Evolutionary conservation across 2,888 invertebrate species (phyloP).

Genomic region (Alsophila aescularia): DNA sequence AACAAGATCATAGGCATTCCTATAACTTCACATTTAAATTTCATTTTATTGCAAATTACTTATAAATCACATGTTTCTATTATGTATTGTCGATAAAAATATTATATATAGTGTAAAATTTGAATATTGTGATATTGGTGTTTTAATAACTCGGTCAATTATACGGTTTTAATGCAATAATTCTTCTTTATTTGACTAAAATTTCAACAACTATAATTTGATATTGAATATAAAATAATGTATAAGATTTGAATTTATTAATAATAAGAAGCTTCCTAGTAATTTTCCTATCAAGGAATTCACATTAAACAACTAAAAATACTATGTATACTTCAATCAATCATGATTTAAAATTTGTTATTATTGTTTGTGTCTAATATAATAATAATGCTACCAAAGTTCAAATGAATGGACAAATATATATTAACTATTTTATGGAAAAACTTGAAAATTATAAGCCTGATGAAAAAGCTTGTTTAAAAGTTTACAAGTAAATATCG

Average conservation of each 20-base stretch:
- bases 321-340: neutral
- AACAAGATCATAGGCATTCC: constrained; percentile 17
- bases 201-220: constrained; percentile 25
- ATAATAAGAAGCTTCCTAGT: constrained; percentile 2
- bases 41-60: constrained; percentile 22
- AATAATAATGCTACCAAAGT: too few species aligned
- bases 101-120: constrained; percentile 22
- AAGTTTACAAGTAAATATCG: too few species aligned
- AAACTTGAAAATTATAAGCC: too few species aligned
- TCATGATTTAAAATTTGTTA: too few species aligned
- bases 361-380: too few species aligned
- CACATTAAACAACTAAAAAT: constrained; percentile 12
- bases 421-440: too few species aligned
- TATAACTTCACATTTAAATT: constrained; percentile 23
- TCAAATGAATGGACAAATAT: too few species aligned
- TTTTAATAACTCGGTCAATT: constrained; percentile 19
- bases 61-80: constrained; percentile 31
- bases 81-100: constrained; percentile 31
- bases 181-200: constrained; percentile 26
- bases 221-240: constrained; percentile 17
- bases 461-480: too few species aligned
- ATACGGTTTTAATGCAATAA: constrained; percentile 26
- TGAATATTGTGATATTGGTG: constrained; percentile 24
- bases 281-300: constrained; percentile 12
- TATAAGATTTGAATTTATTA: constrained; percentile 31